Conservation (phyloP, 2,888 invertebrate genomes). For the Dichetophora obliterata region DNA sequence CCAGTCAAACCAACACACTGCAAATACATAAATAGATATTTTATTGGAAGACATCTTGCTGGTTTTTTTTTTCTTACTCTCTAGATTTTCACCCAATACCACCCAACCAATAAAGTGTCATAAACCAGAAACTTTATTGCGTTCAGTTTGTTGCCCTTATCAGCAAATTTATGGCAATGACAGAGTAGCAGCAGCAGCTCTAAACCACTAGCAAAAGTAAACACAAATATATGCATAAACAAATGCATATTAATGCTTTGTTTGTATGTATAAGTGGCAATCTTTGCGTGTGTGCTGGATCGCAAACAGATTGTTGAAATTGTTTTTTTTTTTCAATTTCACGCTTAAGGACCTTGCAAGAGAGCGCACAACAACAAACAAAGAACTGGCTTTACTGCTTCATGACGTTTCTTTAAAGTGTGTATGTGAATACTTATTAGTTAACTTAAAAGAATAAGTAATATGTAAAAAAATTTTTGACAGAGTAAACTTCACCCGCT, state of each 20-base stretch:
- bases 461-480: neutral
- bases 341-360: neutral
- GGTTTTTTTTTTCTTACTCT: too few species aligned
- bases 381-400: neutral
- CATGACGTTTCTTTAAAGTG: neutral
- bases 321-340: neutral
- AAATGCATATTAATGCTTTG: neutral
- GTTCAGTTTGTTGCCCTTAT: neutral
- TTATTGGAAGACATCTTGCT: too few species aligned
- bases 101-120: neutral
- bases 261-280: neutral
- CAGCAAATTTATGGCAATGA: neutral
- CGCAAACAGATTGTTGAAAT: neutral
- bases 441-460: too few species aligned
- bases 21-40: too few species aligned
- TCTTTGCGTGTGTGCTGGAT: neutral
- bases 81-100: neutral
- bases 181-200: neutral
- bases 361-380: too few species aligned
- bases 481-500: too few species aligned
- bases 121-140: slow-evolving; percentile 12
- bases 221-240: neutral
- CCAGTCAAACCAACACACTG: neutral
- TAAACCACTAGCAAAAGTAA: neutral
- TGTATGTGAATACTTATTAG: too few species aligned